Evolutionary conservation across 2,888 invertebrate species (phyloP).

Genomic region (Chymomyza amoena): DNA sequence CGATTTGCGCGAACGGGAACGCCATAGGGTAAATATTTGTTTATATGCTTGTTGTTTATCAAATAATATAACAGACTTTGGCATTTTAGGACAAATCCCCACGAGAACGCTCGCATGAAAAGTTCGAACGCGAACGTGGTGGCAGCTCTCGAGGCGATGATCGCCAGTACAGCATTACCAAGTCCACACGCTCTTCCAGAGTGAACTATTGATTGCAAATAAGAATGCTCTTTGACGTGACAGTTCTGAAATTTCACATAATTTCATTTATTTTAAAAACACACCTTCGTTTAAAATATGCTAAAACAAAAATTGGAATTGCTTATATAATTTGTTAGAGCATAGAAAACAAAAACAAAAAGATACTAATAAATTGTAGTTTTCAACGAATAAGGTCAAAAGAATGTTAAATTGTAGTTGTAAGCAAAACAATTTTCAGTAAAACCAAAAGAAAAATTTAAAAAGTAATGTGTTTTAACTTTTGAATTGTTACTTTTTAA

Average conservation of each 20-base stretch:
- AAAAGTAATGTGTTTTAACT: neutral
- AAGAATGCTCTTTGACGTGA: neutral
- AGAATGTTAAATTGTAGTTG: neutral
- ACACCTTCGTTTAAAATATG: neutral
- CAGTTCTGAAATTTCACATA: neutral
- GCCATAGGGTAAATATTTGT: conserved; percentile 81
- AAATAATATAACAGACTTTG: neutral
- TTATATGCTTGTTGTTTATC: conserved; percentile 10
- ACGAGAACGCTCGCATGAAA: conserved; percentile 88
- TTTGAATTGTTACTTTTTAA: too few relatives aligned
- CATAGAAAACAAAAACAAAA: neutral
- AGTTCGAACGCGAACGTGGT: conserved; percentile 81
- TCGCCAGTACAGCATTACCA: conserved; percentile 90
- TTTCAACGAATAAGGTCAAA: neutral
- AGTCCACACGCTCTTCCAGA: conserved; percentile 74
- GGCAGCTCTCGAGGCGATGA: conserved; percentile 66
- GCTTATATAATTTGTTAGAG: neutral
- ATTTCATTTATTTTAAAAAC: neutral
- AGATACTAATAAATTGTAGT: neutral
- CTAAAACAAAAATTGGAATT: neutral
- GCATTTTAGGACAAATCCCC: conserved; percentile 87
- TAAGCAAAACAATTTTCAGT: neutral
- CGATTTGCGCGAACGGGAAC: conserved; percentile 88
- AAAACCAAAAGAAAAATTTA: neutral
- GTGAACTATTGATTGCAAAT: conserved; percentile 47